Base-by-base conservation (phyloP, 1,140 invertebrate species). In the Lepidostoma basale region DNA sequence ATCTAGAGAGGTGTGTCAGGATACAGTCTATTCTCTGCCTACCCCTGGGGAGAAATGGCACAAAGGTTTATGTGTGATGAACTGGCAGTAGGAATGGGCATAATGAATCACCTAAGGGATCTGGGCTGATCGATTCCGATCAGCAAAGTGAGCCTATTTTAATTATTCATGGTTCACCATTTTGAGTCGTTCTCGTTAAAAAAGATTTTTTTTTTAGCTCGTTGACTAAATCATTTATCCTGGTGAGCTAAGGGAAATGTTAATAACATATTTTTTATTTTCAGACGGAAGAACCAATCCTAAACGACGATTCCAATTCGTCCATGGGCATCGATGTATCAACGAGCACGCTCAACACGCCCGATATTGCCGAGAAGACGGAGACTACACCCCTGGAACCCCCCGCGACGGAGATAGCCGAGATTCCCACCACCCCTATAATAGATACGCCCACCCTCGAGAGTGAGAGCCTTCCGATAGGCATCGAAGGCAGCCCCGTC, bases 301-400 rank as follows among this genome's bases (percentile, higher is more conserved):
- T 67, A 3, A 65, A 65, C 39, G 70, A 72, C 10, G 70, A 72
- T 39, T 72, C 70, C 4, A 72, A 72, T 39, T 66, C 62, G 23
- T 72, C 70, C 0, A 67, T 69, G 49, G 40, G 47, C 18, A 18
- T 68, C 14, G 54, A 59, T 12, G 54, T 59, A 12, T 59, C 54
- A 9, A 3, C 54, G 3, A 22, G 18, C 8, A 39, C 40, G 12
- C 22, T 20, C 20, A 59, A 36, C 16, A 16, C 22, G 3, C 30
- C 36, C 10, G 3, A 9, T 2, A 40, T 10, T 18, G 18, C 54
- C 10, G 9, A 9, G 18, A 8, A 5, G 20, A 18, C 25, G 6
- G 45, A 49, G 4, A 25, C 18, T 25, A 18, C 45, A 4, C 5
- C 4, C 2, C 12, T 25, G 18, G 1, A 23, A 44, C 40, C 8